Percentiles rank a stretch among this genome's conserved stretches.
Evolutionary conservation across 2,888 invertebrate genomes (phyloP).

Genomic region (Drosophila quasianomalipes): DNA sequence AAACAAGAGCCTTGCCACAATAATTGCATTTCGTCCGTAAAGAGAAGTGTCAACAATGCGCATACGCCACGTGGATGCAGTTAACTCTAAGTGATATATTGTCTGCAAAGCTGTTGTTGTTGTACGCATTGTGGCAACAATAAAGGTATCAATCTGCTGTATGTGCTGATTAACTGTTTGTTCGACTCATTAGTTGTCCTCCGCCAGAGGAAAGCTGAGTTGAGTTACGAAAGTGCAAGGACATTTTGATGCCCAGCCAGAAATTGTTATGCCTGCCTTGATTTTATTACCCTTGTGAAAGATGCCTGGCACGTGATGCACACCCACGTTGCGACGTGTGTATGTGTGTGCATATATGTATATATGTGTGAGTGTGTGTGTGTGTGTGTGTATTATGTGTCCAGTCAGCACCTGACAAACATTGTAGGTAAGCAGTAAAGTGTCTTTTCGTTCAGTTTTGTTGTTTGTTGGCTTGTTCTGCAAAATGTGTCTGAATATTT

Average conservation of each 20-base stretch:
- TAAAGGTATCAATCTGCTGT: not conserved
- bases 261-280: constrained; percentile 1
- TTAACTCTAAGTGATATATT: constrained; percentile 50
- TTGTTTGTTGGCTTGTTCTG: not conserved
- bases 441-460: not conserved
- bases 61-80: constrained; percentile 69
- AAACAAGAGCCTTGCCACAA: constrained; percentile 30
- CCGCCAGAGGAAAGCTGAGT: not conserved
- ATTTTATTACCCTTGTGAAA: constrained; percentile 13
- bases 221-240: not conserved
- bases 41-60: constrained; percentile 57
- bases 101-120: constrained; percentile 3
- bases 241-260: constrained; percentile 21
- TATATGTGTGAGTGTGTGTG: not conserved
- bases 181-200: constrained; percentile 34
- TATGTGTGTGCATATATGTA: not conserved
- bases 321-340: not conserved
- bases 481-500: not conserved
- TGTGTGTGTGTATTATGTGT: not conserved
- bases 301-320: constrained; percentile 38
- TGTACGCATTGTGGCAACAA: constrained; percentile 10
- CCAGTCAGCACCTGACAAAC: not conserved
- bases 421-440: not conserved
- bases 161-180: constrained; percentile 46
- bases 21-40: constrained; percentile 59